Evolutionary conservation across 2,797 vertebrate genomes (phyloP).

Genomic region (Coilia nasus): DNA sequence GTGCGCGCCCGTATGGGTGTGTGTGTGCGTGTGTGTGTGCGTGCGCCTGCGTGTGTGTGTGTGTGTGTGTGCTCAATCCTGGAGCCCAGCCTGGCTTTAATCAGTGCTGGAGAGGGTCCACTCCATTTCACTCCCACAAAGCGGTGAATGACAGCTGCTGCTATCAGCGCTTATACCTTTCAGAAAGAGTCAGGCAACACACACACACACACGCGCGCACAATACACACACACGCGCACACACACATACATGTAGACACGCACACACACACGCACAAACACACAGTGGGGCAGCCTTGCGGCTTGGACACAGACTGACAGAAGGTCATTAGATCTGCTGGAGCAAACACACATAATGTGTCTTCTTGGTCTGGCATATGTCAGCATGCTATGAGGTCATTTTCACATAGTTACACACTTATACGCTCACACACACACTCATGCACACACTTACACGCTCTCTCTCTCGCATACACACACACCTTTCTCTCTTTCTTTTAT

Average conservation of each 20-base stretch:
- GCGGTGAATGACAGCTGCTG: conserved; percentile 43
- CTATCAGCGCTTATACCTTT: conserved; percentile 39
- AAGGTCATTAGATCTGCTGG: conserved; percentile 29
- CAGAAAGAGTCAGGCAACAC: conserved; percentile 28
- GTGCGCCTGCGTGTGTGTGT: conserved; percentile 4
- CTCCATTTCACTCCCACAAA: conserved; percentile 46
- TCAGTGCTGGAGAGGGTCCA: conserved; percentile 43
- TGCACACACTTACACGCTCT: not conserved
- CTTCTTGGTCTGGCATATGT: not conserved
- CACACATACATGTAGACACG: not conserved
- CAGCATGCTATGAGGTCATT: not conserved
- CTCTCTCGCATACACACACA: not conserved
- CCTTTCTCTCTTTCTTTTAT: not conserved
- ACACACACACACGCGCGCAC: conserved; percentile 8
- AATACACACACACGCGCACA: not conserved
- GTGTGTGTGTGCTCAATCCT: not conserved
- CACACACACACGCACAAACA: not conserved
- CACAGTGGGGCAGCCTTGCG: not conserved
- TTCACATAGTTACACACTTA: too few species aligned
- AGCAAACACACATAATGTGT: conserved; percentile 36
- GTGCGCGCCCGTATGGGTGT: conserved; percentile 10
- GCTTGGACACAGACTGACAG: conserved; percentile 15
- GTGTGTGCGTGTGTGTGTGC: conserved; percentile 18
- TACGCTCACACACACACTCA: not conserved
- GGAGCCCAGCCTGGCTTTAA: conserved; percentile 35